These are phyloP conservation scores for Orussus abietinus DNA, from an alignment of 1,140 invertebrate species.

Conservation along the genomic window DNA sequence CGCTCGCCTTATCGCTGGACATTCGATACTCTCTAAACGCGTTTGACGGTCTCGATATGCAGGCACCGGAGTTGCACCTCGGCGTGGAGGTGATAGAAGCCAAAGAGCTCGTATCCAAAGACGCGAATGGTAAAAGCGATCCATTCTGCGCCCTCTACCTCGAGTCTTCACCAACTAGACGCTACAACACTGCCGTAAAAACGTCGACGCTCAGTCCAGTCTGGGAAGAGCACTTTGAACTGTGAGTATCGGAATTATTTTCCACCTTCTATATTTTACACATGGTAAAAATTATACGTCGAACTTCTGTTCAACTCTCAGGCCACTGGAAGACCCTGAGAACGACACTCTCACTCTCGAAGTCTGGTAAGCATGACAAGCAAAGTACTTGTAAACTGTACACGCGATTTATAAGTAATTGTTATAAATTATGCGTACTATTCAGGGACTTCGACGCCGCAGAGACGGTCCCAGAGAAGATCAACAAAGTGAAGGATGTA, in stretches of 20 bases:
- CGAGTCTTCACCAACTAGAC: slow-evolving; percentile 68
- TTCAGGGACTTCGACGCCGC: slow-evolving; percentile 85
- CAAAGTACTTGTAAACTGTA: slow-evolving; percentile 6
- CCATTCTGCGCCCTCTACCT: slow-evolving; percentile 87
- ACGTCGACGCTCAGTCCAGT: slow-evolving; percentile 80
- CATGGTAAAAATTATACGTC: no score
- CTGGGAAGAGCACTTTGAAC: slow-evolving; percentile 96
- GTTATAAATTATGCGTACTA: slow-evolving; percentile 15
- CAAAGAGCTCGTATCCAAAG: slow-evolving; percentile 88
- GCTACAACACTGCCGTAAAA: slow-evolving; percentile 89
- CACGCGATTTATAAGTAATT: slow-evolving; percentile 1
- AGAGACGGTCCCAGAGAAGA: slow-evolving; percentile 81
- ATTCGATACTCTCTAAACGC: not conserved
- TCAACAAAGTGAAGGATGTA: slow-evolving; percentile 78
- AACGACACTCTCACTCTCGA: slow-evolving; percentile 67
- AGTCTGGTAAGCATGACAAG: slow-evolving; percentile 61
- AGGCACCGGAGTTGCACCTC: slow-evolving; percentile 87
- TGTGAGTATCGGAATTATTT: no score
- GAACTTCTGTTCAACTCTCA: no score
- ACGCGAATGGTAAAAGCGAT: slow-evolving; percentile 93
- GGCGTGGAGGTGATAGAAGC: slow-evolving; percentile 93
- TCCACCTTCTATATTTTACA: no score
- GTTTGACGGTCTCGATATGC: slow-evolving; percentile 6
- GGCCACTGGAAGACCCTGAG: slow-evolving; percentile 62
- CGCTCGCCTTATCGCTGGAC: not conserved